phyloP scores from a whole-genome alignment of 2,888 invertebrate genomes.

The Epinotia brunnichana region DNA sequence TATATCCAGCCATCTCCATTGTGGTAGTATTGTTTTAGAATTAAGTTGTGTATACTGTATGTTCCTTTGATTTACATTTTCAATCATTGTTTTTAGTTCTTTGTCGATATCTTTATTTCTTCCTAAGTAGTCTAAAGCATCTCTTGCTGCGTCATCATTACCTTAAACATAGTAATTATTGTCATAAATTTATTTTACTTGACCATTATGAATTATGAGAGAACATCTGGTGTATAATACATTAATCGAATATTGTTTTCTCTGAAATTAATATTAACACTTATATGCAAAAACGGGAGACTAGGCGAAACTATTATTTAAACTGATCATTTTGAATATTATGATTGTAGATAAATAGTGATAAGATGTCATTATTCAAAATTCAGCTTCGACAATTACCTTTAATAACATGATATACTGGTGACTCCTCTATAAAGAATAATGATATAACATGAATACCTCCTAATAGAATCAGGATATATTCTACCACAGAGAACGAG shows the following conservation, averaged over 20 bases:
- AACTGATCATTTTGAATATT: too few species aligned
- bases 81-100: constrained; percentile 22
- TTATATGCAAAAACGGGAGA: too few species aligned
- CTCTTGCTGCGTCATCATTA: constrained; percentile 13
- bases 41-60: constrained; percentile 3
- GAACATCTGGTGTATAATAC: neutral
- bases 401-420: constrained; percentile 30
- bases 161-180: constrained; percentile 1
- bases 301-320: too few species aligned
- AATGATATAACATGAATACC: neutral
- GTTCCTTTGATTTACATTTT: constrained; percentile 1
- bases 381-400: neutral
- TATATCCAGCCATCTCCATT: constrained; percentile 1
- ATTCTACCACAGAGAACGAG: constrained; percentile 17
- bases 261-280: neutral
- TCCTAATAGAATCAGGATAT: neutral
- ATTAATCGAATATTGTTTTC: neutral
- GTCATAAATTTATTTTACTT: neutral
- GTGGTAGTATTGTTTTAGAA: neutral
- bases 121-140: constrained; percentile 7
- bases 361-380: too few species aligned
- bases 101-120: constrained; percentile 22
- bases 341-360: too few species aligned
- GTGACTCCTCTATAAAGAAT: constrained; percentile 18
- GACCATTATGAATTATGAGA: neutral